These are phyloP conservation scores for Carassius carassius DNA, from an alignment of 2,113 vertebrate genomes.

Conservation along the genomic window DNA sequence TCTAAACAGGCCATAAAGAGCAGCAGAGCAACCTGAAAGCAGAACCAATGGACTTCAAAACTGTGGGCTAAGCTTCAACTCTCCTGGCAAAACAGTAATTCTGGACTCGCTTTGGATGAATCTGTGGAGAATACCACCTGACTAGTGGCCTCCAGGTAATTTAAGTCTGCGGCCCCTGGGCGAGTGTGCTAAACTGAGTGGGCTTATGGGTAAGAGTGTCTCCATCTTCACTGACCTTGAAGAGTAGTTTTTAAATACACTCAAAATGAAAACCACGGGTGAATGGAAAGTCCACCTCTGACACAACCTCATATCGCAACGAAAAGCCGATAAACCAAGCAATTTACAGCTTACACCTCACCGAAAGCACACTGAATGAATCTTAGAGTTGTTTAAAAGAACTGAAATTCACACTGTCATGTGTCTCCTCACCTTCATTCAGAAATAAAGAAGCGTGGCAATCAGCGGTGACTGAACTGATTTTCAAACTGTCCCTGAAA, in stretches of 20 bases:
- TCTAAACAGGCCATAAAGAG: neutral
- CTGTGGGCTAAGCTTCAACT: neutral
- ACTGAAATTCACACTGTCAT: neutral
- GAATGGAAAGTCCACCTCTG: conserved; percentile 4
- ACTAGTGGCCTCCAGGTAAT: conserved; percentile 1
- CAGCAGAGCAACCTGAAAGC: neutral
- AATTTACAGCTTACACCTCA: neutral
- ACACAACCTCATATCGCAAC: neutral
- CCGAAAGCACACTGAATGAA: neutral
- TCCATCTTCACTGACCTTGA: conserved; percentile 13
- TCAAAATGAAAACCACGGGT: neutral
- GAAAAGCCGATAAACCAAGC: conserved; percentile 3
- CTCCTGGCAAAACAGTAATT: conserved; percentile 9
- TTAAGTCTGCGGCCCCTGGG: neutral
- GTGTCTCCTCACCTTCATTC: conserved; percentile 19
- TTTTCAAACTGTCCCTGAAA: neutral
- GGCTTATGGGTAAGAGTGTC: neutral
- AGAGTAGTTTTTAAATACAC: conserved; percentile 1
- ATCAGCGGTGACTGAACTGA: neutral
- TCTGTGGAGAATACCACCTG: conserved; percentile 11
- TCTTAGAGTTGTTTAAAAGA: neutral
- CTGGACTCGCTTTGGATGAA: neutral
- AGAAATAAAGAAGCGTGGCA: neutral
- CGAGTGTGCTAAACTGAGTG: neutral
- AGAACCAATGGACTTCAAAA: conserved; percentile 19